These are phyloP conservation scores for Melinaea marsaeus DNA, from an alignment of 2,888 invertebrate species.

Conservation along the genomic window DNA sequence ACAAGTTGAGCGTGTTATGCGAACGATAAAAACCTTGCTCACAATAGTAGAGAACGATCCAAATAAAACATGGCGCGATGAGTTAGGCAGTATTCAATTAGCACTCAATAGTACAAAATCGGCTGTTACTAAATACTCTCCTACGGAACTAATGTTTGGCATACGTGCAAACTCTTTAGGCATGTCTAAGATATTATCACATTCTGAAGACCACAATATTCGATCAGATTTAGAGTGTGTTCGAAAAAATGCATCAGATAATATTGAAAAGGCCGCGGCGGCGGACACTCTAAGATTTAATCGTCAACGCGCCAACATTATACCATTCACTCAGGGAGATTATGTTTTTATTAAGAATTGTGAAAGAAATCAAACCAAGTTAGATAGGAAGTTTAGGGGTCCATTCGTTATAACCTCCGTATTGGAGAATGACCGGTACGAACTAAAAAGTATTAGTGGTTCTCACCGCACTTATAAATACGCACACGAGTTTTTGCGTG, in stretches of 20 bases:
- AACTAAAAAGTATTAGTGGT: conserved; percentile 20
- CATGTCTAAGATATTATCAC: not conserved
- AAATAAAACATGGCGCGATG: not conserved
- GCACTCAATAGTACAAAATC: not conserved
- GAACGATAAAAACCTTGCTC: not conserved
- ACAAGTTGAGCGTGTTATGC: conserved; percentile 3
- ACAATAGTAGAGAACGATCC: not conserved
- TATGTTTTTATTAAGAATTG: conserved; percentile 30
- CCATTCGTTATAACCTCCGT: conserved; percentile 22
- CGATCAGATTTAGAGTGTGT: conserved; percentile 11
- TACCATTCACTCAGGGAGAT: too few relatives aligned
- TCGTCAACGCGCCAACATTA: not conserved
- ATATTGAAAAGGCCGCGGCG: conserved; percentile 13
- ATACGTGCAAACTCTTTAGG: conserved; percentile 2
- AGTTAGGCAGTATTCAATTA: not conserved
- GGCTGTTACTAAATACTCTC: not conserved
- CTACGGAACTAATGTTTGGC: too few relatives aligned
- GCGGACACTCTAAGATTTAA: conserved; percentile 14
- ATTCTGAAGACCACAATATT: not conserved
- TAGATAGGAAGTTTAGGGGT: conserved; percentile 28
- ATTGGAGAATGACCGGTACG: conserved; percentile 26
- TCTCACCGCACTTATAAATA: conserved; percentile 28
- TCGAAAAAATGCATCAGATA: conserved; percentile 10
- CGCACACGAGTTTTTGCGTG: conserved; percentile 31
- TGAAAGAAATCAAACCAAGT: conserved; percentile 33